A percentile compares a stretch with the other conserved stretches of the same genome.
phyloP scores from a whole-genome alignment of 2,888 invertebrate species.

The Nomada ruficornis region DNA sequence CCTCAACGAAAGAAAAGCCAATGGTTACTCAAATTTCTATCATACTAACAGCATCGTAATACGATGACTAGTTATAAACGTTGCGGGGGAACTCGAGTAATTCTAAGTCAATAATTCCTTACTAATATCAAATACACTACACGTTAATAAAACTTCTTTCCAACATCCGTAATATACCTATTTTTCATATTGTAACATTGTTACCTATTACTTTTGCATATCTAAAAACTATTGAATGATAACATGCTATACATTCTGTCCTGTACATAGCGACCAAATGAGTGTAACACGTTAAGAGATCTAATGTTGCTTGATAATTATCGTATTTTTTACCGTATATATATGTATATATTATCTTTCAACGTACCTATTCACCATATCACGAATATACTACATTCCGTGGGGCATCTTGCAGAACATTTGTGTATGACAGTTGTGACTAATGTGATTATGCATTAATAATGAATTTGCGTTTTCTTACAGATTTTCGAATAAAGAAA shows the following conservation, averaged over 20 bases:
- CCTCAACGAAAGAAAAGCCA: not conserved
- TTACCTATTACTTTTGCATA: conserved; percentile 26
- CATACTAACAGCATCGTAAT: conserved; percentile 4
- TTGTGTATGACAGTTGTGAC: conserved; percentile 14
- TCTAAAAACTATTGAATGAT: not conserved
- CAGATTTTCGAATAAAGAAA: conserved; percentile 47
- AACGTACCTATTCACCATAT: conserved; percentile 18
- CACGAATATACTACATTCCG: conserved; percentile 21
- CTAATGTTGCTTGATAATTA: conserved; percentile 27
- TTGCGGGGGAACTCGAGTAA: conserved; percentile 26
- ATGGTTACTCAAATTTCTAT: conserved; percentile 7
- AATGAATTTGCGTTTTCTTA: conserved; percentile 50
- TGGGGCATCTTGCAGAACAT: conserved; percentile 27
- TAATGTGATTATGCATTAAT: conserved; percentile 18
- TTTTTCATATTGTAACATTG: conserved; percentile 27
- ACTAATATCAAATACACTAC: conserved; percentile 13
- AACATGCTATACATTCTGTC: conserved; percentile 5
- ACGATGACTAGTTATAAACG: conserved; percentile 23
- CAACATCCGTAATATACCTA: conserved; percentile 18
- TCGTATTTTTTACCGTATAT: conserved; percentile 30
- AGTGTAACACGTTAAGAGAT: conserved; percentile 20
- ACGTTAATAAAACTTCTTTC: conserved; percentile 28
- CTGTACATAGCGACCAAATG: conserved; percentile 30
- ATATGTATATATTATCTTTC: conserved; percentile 14
- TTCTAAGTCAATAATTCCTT: conserved; percentile 45